Conservation (phyloP, 1,140 invertebrate species). For the Mycetomoellerius zeteki region DNA sequence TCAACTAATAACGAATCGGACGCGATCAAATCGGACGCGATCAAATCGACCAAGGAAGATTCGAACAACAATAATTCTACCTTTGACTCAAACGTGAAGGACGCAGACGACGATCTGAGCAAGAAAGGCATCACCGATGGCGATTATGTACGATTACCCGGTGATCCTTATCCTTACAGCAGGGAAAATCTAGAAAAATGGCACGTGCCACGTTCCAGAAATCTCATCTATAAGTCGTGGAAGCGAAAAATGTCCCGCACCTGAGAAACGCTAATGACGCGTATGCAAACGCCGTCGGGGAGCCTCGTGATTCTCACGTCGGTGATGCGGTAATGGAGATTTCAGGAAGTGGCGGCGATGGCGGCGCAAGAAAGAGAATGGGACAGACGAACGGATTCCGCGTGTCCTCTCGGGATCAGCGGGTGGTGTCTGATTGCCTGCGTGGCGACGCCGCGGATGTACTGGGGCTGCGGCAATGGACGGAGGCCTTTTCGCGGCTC, state of each 20-base stretch:
- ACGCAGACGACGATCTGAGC: not conserved
- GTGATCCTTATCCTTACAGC: slow-evolving; percentile 78
- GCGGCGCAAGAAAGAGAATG: not conserved
- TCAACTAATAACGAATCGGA: not conserved
- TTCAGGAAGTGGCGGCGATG: slow-evolving; percentile 25
- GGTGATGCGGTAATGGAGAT: slow-evolving; percentile 18
- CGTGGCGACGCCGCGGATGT: slow-evolving; percentile 44
- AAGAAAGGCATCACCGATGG: slow-evolving; percentile 40
- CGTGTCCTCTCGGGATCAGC: slow-evolving; percentile 47
- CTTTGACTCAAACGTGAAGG: not conserved
- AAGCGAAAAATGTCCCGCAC: not conserved
- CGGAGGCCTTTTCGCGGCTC: slow-evolving; percentile 11
- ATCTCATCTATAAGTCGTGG: not conserved
- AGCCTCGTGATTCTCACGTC: slow-evolving; percentile 28
- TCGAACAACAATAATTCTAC: not conserved
- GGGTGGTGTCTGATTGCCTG: slow-evolving; percentile 60
- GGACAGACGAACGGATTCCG: slow-evolving; percentile 32
- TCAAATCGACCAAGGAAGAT: not conserved
- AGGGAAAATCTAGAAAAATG: slow-evolving; percentile 75
- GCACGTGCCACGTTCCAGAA: slow-evolving; percentile 34
- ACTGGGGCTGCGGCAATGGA: slow-evolving; percentile 27
- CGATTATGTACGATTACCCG: slow-evolving; percentile 70
- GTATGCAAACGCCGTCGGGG: slow-evolving; percentile 9
- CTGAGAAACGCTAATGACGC: slow-evolving; percentile 5
- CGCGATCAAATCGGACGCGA: slow-evolving; percentile 4